Conservation (phyloP, 1,140 invertebrate species). For the Zaprionus nigranus region DNA sequence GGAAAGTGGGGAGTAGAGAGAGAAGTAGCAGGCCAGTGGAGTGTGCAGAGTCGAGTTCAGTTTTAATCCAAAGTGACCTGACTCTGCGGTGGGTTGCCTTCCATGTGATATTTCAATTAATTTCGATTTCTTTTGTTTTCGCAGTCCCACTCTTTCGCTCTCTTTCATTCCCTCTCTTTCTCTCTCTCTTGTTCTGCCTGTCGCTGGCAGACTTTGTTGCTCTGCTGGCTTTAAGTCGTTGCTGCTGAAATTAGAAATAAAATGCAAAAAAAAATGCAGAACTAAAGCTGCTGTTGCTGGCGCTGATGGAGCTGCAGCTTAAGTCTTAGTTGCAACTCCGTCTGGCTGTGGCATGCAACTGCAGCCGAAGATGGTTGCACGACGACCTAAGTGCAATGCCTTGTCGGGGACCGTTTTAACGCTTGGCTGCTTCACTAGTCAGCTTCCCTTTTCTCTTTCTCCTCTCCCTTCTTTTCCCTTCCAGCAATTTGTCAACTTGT, state of each 20-base stretch:
- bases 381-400: slow-evolving; percentile 76
- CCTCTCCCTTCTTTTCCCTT: background rate
- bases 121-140: slow-evolving; percentile 60
- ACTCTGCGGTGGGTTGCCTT: background rate
- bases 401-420: slow-evolving; percentile 62
- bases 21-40: background rate
- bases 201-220: slow-evolving; percentile 56
- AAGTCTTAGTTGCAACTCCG: slow-evolving; percentile 53
- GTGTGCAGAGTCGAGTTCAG: background rate
- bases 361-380: background rate
- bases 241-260: slow-evolving; percentile 74
- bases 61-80: slow-evolving; percentile 27
- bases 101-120: slow-evolving; percentile 79
- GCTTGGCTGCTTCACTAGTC: slow-evolving; percentile 32
- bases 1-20: background rate
- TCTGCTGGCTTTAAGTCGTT: slow-evolving; percentile 29
- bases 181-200: slow-evolving; percentile 12
- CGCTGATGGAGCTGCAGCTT: slow-evolving; percentile 36
- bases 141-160: background rate
- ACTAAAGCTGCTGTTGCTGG: slow-evolving; percentile 13
- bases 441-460: background rate
- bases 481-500: slow-evolving; percentile 65
- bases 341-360: slow-evolving; percentile 29
- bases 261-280: slow-evolving; percentile 46
- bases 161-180: background rate